Base-by-base conservation (phyloP, 1,140 invertebrate species). In the Brachionus rotundiformis region DNA sequence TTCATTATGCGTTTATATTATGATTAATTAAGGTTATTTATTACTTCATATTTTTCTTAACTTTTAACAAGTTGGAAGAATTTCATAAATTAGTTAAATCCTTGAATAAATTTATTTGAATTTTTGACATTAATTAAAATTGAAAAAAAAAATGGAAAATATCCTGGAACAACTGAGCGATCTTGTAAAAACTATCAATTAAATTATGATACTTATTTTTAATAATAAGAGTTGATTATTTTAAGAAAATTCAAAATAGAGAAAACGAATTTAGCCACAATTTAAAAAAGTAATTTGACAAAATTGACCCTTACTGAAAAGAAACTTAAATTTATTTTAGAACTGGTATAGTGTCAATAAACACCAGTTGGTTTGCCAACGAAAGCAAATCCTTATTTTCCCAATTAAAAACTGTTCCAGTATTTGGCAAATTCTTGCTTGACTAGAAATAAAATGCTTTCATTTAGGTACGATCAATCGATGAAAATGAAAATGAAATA, bases 121-220 rank as follows among this genome's bases (percentile, higher is more conserved):
- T 33, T 33, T 31, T 36, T 36, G 16, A n/a, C 16, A 68, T 36
- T 36, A 68, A 68, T n/a, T 36, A 68, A 63, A 63, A 29, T 13
- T 63, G 10, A 27, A 4, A 31, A 63, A 29, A 16, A 44, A 73
- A 44, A 73, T 73, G 68, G 68, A 73, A 44, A 73, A 44, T 73
- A 41, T 73, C 25, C 36, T 73, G 11, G 39, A 73, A 31, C 33
- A 73, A 27, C 41, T 73, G 23, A 44, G 16, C 16, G 68, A 73
- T 11, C 39, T 73, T 27, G 68, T 73, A 73, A 73, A 8, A 25
- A 4, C 6, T 39, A 3, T 25, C 13, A 71, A 16, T 3, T 71
- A n/a, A 6, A n/a, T n/a, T n/a, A n/a, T n/a, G n/a, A n/a, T n/a
- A n/a, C n/a, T n/a, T n/a, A n/a, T n/a, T n/a, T n/a, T n/a, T n/a